Conservation (phyloP, 2,888 invertebrate species). For the Nemoura dubitans region DNA sequence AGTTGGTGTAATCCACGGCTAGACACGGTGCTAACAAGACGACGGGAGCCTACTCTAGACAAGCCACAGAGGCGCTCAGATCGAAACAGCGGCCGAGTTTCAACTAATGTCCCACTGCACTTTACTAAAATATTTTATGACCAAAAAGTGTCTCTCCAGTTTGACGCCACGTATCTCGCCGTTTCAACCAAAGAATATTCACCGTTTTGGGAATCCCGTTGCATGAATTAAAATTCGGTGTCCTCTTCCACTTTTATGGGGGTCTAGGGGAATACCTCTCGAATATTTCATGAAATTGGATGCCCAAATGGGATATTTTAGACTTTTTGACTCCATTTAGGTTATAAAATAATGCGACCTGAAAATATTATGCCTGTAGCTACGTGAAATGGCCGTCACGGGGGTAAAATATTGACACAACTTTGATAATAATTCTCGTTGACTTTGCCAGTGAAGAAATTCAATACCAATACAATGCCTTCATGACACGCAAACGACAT, state of each 20-base stretch:
- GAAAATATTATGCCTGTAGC: background rate
- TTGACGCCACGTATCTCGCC: background rate
- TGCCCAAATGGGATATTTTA: constrained; percentile 32
- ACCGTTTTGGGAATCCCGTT: constrained; percentile 13
- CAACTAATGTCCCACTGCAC: background rate
- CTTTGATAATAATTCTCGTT: background rate
- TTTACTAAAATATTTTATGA: background rate
- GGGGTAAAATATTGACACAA: background rate
- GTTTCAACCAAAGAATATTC: constrained; percentile 13
- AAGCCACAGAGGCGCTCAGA: background rate
- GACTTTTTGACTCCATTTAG: constrained; percentile 18
- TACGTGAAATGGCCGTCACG: background rate
- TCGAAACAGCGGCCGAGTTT: background rate
- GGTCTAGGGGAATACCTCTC: constrained; percentile 16
- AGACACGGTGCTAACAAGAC: constrained; percentile 17
- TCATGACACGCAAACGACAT: background rate
- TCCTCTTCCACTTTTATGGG: constrained; percentile 37
- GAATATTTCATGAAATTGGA: constrained; percentile 39
- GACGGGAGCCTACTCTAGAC: background rate
- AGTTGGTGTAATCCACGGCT: constrained; percentile 8
- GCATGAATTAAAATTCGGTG: constrained; percentile 33
- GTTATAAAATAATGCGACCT: background rate
- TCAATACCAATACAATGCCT: background rate
- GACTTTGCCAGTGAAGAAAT: background rate
- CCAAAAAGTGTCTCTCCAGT: background rate